Evolutionary conservation across 2,888 invertebrate species (phyloP).

Genomic region (Agonopterix heracliana): DNA sequence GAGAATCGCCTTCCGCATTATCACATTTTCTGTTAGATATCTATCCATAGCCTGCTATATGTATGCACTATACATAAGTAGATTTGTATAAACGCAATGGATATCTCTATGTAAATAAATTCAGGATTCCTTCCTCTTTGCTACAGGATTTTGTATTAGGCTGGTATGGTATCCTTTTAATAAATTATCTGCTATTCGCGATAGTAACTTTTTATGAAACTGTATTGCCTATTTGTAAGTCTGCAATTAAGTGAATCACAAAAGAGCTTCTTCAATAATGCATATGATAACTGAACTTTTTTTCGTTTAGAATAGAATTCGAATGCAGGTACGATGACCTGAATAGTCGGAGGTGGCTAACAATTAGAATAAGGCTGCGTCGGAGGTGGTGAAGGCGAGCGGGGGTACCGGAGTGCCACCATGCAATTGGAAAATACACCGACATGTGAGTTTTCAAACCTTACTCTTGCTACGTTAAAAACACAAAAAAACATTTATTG

Average conservation of each 20-base stretch:
- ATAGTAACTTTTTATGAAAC: slow-evolving; percentile 56
- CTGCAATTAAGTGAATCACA: slow-evolving; percentile 42
- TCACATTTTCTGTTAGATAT: slow-evolving; percentile 30
- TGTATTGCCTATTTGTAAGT: slow-evolving; percentile 27
- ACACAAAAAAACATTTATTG: too few relatives aligned
- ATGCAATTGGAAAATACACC: too few relatives aligned
- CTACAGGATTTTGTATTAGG: slow-evolving; percentile 25
- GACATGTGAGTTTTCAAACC: too few relatives aligned
- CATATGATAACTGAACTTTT: slow-evolving; percentile 38
- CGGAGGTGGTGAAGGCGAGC: slow-evolving; percentile 11
- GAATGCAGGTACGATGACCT: slow-evolving; percentile 68
- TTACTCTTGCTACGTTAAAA: too few relatives aligned
- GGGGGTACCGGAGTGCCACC: not conserved
- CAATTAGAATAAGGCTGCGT: slow-evolving; percentile 56
- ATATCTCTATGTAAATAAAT: slow-evolving; percentile 11
- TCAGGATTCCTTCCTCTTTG: slow-evolving; percentile 15
- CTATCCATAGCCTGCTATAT: not conserved
- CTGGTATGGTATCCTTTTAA: slow-evolving; percentile 15
- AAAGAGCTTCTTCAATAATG: slow-evolving; percentile 50
- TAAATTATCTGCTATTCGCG: slow-evolving; percentile 1
- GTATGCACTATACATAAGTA: too few relatives aligned
- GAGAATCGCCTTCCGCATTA: slow-evolving; percentile 34
- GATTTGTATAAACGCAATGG: not conserved
- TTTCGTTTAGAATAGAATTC: slow-evolving; percentile 44
- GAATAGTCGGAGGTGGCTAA: slow-evolving; percentile 61